Percentiles rank a stretch among this genome's conserved stretches.
phyloP scores from a whole-genome alignment of 2,888 invertebrate genomes.

The Cephus nigrinus region DNA sequence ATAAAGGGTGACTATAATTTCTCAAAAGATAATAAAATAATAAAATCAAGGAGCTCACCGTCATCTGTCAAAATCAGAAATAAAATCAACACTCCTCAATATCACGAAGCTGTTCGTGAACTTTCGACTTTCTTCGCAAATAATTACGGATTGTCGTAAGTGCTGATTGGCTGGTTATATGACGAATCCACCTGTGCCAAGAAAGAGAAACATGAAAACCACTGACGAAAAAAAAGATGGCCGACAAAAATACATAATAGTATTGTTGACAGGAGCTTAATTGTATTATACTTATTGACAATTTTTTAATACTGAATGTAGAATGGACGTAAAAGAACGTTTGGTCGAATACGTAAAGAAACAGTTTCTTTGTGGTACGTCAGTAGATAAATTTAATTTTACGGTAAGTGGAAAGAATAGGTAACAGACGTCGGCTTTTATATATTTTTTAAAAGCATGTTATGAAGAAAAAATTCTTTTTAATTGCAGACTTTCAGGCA shows the following conservation, averaged over 20 bases:
- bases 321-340: not conserved
- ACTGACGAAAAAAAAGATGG: not conserved
- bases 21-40: not conserved
- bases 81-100: not conserved
- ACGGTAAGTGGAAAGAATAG: conserved; percentile 33
- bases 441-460: not conserved
- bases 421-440: not conserved
- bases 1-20: not conserved
- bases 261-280: not conserved
- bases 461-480: conserved; percentile 9
- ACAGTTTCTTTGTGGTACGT: conserved; percentile 52
- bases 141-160: not conserved
- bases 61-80: not conserved
- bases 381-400: conserved; percentile 45
- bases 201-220: not conserved
- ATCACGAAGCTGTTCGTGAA: not conserved
- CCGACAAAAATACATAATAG: conserved; percentile 12
- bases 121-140: not conserved
- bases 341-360: conserved; percentile 31
- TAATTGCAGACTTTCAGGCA: conserved; percentile 17
- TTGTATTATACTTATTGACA: not conserved
- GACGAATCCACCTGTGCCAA: not conserved
- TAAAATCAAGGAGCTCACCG: not conserved
- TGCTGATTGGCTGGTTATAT: not conserved
- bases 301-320: not conserved